Conservation (phyloP, 2,888 invertebrate genomes). For the Rhagonycha fulva region DNA sequence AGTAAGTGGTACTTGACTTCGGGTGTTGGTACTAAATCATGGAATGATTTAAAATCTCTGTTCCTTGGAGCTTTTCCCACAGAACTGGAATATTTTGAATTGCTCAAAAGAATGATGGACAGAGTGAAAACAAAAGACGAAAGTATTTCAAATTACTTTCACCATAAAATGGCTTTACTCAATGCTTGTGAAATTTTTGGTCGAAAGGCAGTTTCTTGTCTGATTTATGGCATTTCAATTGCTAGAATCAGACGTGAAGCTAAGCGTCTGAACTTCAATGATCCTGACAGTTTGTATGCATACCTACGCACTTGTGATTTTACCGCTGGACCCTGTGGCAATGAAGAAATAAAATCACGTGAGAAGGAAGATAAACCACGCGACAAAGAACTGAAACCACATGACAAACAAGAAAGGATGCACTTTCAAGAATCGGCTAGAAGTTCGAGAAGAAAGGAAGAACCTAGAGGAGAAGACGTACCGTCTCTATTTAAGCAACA, state of each 20-base stretch:
- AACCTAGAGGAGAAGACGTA: not conserved
- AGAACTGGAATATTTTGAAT: constrained; percentile 29
- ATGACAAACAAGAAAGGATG: not conserved
- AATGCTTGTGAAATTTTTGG: constrained; percentile 36
- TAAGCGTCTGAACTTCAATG: constrained; percentile 14
- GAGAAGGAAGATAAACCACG: not conserved
- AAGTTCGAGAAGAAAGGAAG: not conserved
- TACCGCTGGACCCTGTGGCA: not conserved
- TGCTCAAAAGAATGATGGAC: constrained; percentile 33
- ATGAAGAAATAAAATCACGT: not conserved
- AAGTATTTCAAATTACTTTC: constrained; percentile 37
- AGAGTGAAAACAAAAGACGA: constrained; percentile 34
- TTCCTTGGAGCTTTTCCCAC: constrained; percentile 32
- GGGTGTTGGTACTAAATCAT: constrained; percentile 27
- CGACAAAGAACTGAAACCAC: not conserved
- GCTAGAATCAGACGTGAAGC: not conserved
- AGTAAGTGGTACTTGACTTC: constrained; percentile 39
- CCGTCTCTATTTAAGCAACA: constrained; percentile 3
- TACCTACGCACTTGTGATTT: constrained; percentile 11
- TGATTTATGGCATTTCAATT: constrained; percentile 37
- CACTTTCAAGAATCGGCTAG: not conserved
- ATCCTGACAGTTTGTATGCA: constrained; percentile 17
- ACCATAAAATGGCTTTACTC: constrained; percentile 37
- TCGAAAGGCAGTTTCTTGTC: constrained; percentile 39
- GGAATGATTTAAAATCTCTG: constrained; percentile 25